These are phyloP conservation scores for Myiagra hebetior DNA, from an alignment of 2,113 vertebrate genomes.

Conservation along the genomic window DNA sequence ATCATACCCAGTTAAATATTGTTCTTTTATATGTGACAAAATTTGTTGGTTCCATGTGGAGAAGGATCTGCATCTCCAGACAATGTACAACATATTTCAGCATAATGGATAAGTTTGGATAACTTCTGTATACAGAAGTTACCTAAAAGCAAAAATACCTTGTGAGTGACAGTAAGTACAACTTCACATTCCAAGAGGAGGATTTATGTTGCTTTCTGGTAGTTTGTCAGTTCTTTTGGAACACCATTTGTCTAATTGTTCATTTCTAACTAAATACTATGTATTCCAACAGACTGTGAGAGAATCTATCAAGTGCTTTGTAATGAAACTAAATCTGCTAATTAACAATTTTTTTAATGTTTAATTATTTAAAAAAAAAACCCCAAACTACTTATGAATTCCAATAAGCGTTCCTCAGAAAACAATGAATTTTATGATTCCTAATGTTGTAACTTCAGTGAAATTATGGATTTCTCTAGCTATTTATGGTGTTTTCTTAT, in stretches of 20 bases:
- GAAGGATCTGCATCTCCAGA: not conserved
- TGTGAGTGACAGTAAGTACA: not conserved
- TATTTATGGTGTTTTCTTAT: not conserved
- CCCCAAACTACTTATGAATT: not conserved
- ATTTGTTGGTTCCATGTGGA: not conserved
- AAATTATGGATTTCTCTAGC: not conserved
- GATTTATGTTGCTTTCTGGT: not conserved
- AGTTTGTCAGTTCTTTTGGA: not conserved
- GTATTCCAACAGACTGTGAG: not conserved
- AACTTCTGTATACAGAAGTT: not conserved
- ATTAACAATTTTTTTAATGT: not conserved
- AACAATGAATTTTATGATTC: not conserved
- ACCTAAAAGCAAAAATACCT: not conserved
- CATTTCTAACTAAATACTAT: not conserved
- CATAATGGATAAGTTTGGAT: not conserved
- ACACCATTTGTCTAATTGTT: not conserved
- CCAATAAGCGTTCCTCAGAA: not conserved
- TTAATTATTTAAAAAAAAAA: not conserved
- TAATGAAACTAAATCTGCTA: constrained; percentile 8
- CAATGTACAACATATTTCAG: not conserved
- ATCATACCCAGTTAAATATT: not conserved
- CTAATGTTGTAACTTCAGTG: not conserved
- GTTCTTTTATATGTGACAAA: not conserved
- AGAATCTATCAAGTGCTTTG: not conserved
- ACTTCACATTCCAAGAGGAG: not conserved